Base-by-base conservation (phyloP, 2,797 vertebrate genomes). In the Pseudotriccus pelzelni region DNA sequence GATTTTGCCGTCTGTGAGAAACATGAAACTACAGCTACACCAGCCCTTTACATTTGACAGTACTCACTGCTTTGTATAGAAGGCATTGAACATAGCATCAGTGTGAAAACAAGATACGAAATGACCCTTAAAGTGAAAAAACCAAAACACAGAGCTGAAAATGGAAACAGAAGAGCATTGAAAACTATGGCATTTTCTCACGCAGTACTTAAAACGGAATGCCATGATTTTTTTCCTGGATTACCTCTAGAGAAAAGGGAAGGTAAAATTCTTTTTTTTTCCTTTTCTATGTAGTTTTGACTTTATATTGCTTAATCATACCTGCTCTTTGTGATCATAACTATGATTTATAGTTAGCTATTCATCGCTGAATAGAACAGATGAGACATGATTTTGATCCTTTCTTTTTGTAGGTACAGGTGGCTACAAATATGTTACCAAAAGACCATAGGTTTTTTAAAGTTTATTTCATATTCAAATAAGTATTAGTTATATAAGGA, bases 1-100 rank as follows among this genome's bases (percentile, higher is more conserved):
- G 67, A 92, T 53, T 83, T 77, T 90, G 44, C 75, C 68, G 64
- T 80, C 81, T 91, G 72, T 80, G 72, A 87, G 47, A 87, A 93
- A 84, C n/a, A 89, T 46, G 76, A 90, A 82, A 79, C 81, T 84
- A 60, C 47, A 74, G 79, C 77, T 47, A 76, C 14, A 76, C 32
- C 23, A 89, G 62, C 32, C 5, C 22, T 68, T 82, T 43, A 56
- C 34, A 49, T 76, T 72, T 64, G 52, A 85, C 78, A 82, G 68
- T 41, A 84, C 28, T 24, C 53, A 75, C 49, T 78, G 47, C 12
- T 90, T 86, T 64, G 60, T 75, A 82, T 3, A 86, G 36, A 84
- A 85, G 41, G 60, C 25, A 91, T 0, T 64, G 43, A 88, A 76
- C 11, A 43, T 1, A 86, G 55, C 41, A 92, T 21, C 0, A 0